phyloP scores from a whole-genome alignment of 2,888 invertebrate genomes.

The Ischnus inquisitorius region DNA sequence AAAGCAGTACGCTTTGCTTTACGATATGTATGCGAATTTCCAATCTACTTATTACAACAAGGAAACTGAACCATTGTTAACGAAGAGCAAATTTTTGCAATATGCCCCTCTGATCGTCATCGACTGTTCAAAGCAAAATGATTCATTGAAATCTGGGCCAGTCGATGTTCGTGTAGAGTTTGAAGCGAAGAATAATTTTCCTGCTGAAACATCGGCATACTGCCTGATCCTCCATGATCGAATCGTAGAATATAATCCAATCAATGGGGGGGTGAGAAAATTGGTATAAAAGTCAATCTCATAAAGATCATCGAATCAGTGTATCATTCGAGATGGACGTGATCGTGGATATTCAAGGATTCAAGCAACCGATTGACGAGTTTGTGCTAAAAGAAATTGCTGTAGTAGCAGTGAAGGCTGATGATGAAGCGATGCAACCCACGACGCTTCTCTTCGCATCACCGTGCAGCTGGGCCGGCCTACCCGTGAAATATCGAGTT shows the following conservation, averaged over 20 bases:
- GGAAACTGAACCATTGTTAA: slow-evolving; percentile 26
- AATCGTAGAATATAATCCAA: background rate
- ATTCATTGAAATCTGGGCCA: background rate
- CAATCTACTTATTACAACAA: slow-evolving; percentile 55
- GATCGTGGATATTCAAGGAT: background rate
- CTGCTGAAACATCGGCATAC: slow-evolving; percentile 10
- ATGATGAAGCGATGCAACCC: background rate
- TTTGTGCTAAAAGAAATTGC: background rate
- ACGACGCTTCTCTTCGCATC: background rate
- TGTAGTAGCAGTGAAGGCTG: background rate
- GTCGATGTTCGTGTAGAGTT: slow-evolving; percentile 10
- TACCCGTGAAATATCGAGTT: background rate
- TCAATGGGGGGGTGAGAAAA: background rate
- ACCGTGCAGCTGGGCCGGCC: background rate
- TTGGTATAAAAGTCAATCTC: background rate
- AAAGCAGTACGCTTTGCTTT: slow-evolving; percentile 73
- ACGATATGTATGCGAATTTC: slow-evolving; percentile 76
- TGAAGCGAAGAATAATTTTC: background rate
- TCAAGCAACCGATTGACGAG: background rate
- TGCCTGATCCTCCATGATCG: slow-evolving; percentile 5
- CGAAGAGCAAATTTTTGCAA: slow-evolving; percentile 22
- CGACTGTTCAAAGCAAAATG: too few species aligned
- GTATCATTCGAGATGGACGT: background rate
- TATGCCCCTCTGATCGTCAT: background rate
- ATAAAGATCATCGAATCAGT: background rate